These are phyloP conservation scores for Actinostola sp. DNA, from an alignment of 92 coral and sea anemone species.

Conservation along the genomic window DNA sequence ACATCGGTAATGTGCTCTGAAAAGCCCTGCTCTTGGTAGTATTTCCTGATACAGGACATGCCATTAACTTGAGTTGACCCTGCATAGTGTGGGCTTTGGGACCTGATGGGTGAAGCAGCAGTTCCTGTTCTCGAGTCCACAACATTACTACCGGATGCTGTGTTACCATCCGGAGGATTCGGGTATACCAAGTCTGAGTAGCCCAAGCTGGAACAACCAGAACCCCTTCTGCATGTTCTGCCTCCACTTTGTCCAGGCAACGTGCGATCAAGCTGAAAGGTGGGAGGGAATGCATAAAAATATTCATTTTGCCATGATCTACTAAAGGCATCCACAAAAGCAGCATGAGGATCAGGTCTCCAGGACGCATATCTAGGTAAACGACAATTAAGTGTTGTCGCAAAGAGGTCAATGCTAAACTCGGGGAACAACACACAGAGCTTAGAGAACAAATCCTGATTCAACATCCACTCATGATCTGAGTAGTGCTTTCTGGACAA, in stretches of 20 bases:
- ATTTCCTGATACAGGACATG: conserved; percentile 50
- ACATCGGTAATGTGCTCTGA: conserved; percentile 50
- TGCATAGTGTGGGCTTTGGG: conserved; percentile 30
- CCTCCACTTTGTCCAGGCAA: conserved; percentile 29
- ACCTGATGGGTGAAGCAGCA: conserved; percentile 26
- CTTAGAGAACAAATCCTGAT: neutral
- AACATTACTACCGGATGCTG: conserved; percentile 34
- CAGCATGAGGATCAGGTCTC: conserved; percentile 23
- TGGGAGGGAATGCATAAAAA: conserved; percentile 23
- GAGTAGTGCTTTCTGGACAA: conserved; percentile 9
- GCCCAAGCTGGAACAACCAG: conserved; percentile 54
- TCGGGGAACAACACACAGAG: neutral
- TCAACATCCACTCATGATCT: conserved; percentile 40
- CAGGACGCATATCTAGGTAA: conserved; percentile 22
- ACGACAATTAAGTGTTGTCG: conserved; percentile 6
- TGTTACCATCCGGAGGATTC: conserved; percentile 13
- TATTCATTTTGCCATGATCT: conserved; percentile 26
- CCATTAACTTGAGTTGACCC: conserved; percentile 44
- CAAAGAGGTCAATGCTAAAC: conserved; percentile 24
- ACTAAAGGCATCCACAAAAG: conserved; percentile 33
- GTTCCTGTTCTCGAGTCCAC: conserved; percentile 38
- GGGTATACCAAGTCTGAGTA: conserved; percentile 47
- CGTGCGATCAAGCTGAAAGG: conserved; percentile 26
- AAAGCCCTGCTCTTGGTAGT: conserved; percentile 36
- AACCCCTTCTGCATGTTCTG: conserved; percentile 21